Base-by-base conservation (phyloP, 2,113 vertebrate genomes). In the Pycnonotus jocosus region DNA sequence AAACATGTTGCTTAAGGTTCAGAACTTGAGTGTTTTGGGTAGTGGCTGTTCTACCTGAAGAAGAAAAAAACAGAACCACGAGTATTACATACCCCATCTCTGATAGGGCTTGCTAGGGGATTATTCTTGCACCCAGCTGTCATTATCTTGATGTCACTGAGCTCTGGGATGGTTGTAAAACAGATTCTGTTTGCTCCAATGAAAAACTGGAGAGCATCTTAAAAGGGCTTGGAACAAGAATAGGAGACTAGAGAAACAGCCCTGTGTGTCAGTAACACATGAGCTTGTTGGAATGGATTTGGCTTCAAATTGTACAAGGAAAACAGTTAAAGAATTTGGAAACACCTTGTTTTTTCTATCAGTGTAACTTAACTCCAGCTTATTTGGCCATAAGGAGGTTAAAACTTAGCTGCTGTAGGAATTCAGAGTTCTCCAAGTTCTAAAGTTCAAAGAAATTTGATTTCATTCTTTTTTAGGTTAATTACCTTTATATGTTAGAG, bases 231-330 rank as follows among this genome's bases (percentile, higher is more conserved):
- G 65, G 47, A 58, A 27, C 30, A 24, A 22, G 24, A 21, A 5
- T 2, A 47, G 80, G 74, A 74, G 51, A 27, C 8, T 0, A 4
- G 73, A 57, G 30, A 37, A 78, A 28, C 0, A 17, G 2, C 10
- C 2, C 2, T 1, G 0, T 56, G 17, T 44, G 65, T 66, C 50
- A 50, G 33, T 35, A 25, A 24, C 15, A 18, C 1, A 12, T 0
- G 5, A 48, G 24, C 22, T 53, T 38, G 8, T 7, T 89, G 69
- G 84, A 60, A 25, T 58, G 53, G 23, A 9, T 58, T 91, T 93
- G 61, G 45, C 85, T 91, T 65, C 61, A 44, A 15, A 31, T 7
- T 71, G 30, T 47, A 33, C 66, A 45, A 82, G 66, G 74, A 51
- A 66, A 91, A 38, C 35, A 84, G 1, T 40, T 48, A 14, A 81